Conservation (phyloP, 1,140 invertebrate species). For the Drosophila insularis region DNA sequence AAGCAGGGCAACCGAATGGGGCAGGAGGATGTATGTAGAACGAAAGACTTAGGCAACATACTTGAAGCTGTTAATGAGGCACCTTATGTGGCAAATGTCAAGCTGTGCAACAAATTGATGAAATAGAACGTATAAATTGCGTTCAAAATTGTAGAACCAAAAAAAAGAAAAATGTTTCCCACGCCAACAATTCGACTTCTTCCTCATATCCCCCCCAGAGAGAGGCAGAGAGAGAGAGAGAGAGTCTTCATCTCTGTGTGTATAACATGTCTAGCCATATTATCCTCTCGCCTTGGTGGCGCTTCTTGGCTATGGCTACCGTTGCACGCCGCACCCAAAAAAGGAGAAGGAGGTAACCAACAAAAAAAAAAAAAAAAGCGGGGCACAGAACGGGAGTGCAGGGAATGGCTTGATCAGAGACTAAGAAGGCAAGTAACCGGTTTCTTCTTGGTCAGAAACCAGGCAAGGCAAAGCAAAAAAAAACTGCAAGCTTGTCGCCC, state of each 20-base stretch:
- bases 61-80: slow-evolving; percentile 40
- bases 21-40: slow-evolving; percentile 27
- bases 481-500: slow-evolving; percentile 5
- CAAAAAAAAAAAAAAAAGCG: background rate
- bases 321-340: slow-evolving; percentile 62
- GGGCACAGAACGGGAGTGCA: slow-evolving; percentile 22
- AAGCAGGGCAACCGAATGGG: background rate
- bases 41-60: slow-evolving; percentile 75
- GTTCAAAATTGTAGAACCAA: background rate
- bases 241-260: background rate
- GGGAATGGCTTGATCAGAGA: background rate
- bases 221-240: no score
- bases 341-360: background rate
- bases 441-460: slow-evolving; percentile 9
- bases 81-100: slow-evolving; percentile 17
- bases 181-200: slow-evolving; percentile 20
- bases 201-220: background rate
- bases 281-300: slow-evolving; percentile 52
- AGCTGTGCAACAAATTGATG: slow-evolving; percentile 32
- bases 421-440: slow-evolving; percentile 6
- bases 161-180: slow-evolving; percentile 26
- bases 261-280: slow-evolving; percentile 60
- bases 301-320: slow-evolving; percentile 63
- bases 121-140: background rate
- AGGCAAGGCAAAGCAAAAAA: background rate